Base-by-base conservation (phyloP, 2,888 invertebrate species). In the Netelia virgata region DNA sequence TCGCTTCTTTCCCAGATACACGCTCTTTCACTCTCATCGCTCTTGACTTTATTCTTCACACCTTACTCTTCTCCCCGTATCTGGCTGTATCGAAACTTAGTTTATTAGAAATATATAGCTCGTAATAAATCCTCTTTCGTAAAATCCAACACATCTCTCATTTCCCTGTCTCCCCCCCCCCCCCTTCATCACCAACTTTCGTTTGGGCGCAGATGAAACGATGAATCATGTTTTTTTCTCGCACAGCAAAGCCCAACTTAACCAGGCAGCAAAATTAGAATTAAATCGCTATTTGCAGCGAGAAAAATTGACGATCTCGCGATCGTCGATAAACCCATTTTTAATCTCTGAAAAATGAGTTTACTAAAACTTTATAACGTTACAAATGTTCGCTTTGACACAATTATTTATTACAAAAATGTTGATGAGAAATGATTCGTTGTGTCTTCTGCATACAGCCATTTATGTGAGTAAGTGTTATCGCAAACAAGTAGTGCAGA, bases 21-120 rank as follows among this genome's bases (percentile, higher is more conserved):
- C 81, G 76, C 80, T 96, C 96, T 95, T 74, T 72, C 41, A 79
- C 74, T 73, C 43, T 9, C 6, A 9, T 74, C 61, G 69, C 61
- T 61, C 41, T 72, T 47, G 57, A 41, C 20, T 23, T 50, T 69
- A 36, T 50, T 64, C 18, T 50, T 63, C 43, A 36, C 41, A n/a
- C 50, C 41, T 50, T 50, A 53, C 23, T 57, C 3, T 10, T 59
- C 16, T 50, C 2, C 47, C 36, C 16, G 28, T 28, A 64, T 74
- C 50, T 23, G 20, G 36, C 14, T 23, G 18, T 28, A 55, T 14
- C n/a, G 36, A 50, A 63, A 55, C n/a, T 55, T 18, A 53, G 59
- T 61, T 82, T 69, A 68, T 69, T 43, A 57, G n/a, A 53, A 57
- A 76, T 72, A 47, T 47, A 10, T 47, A 72, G 43, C 53, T 11